These are phyloP conservation scores for Sinodicranocentrus sp. DNA, from an alignment of 2,888 invertebrate genomes.

Conservation along the genomic window DNA sequence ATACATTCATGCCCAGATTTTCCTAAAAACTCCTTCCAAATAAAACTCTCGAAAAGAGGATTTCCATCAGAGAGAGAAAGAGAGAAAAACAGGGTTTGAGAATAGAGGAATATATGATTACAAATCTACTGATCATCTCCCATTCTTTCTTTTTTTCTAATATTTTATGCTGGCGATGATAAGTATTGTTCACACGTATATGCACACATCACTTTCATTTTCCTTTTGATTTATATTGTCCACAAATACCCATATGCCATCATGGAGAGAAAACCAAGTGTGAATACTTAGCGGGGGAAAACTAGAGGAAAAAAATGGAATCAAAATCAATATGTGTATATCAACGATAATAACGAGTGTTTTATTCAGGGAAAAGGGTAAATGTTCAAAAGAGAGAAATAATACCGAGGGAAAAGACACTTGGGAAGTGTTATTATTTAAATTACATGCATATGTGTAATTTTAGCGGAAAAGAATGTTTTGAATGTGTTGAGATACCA, in stretches of 20 bases:
- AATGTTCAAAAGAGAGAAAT: not conserved
- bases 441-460: conserved; percentile 65
- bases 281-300: not conserved
- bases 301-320: not conserved
- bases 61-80: not conserved
- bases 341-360: not conserved
- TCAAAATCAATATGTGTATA: conserved; percentile 7
- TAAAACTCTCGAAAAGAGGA: not conserved
- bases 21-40: conserved; percentile 42
- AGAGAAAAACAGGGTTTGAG: conserved; percentile 3
- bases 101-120: conserved; percentile 48
- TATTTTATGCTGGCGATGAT: conserved; percentile 33
- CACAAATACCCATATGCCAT: not conserved
- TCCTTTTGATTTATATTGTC: conserved; percentile 45
- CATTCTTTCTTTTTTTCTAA: conserved; percentile 22
- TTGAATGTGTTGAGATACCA: conserved; percentile 15
- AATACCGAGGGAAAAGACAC: not conserved
- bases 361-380: not conserved
- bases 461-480: conserved; percentile 47
- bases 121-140: conserved; percentile 60
- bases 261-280: not conserved
- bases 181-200: conserved; percentile 34
- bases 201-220: conserved; percentile 51
- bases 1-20: not conserved
- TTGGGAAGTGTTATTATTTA: conserved; percentile 65